Conservation (phyloP, 2,888 invertebrate genomes). For the Kryphioiulus occultus region DNA sequence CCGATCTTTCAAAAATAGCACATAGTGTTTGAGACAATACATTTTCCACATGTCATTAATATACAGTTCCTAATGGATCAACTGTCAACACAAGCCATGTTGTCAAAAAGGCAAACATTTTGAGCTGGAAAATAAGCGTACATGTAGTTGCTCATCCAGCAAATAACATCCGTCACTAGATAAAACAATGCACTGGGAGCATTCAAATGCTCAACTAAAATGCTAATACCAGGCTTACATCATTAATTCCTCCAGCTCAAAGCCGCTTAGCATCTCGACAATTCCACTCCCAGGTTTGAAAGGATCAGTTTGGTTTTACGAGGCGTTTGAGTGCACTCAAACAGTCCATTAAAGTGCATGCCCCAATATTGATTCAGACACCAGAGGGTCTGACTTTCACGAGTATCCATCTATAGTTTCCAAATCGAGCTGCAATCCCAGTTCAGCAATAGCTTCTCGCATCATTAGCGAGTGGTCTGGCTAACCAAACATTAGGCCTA, state of each 20-base stretch:
- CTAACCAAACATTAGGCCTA: too few relatives aligned
- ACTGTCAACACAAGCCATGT: too few relatives aligned
- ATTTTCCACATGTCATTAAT: too few relatives aligned
- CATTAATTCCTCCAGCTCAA: not conserved
- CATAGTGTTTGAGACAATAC: too few relatives aligned
- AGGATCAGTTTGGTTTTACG: not conserved
- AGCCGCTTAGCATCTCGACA: constrained; percentile 13
- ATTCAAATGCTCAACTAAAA: not conserved
- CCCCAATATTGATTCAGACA: constrained; percentile 4
- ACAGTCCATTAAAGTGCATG: constrained; percentile 6
- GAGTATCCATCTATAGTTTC: not conserved
- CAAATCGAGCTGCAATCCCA: not conserved
- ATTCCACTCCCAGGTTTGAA: not conserved
- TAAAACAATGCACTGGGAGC: too few relatives aligned
- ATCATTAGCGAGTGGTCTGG: too few relatives aligned
- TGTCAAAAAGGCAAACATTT: too few relatives aligned
- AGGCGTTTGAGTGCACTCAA: constrained; percentile 7
- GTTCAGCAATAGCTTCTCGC: not conserved
- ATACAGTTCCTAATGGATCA: too few relatives aligned
- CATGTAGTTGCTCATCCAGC: too few relatives aligned
- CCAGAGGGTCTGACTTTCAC: not conserved
- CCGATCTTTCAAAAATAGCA: too few relatives aligned
- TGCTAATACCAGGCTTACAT: not conserved
- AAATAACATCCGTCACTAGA: too few relatives aligned
- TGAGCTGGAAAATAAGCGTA: too few relatives aligned